Percentiles rank a stretch among this genome's conserved stretches.
Evolutionary conservation across 1,140 invertebrate species (phyloP).

Genomic region (Belonocnema kinseyi): DNA sequence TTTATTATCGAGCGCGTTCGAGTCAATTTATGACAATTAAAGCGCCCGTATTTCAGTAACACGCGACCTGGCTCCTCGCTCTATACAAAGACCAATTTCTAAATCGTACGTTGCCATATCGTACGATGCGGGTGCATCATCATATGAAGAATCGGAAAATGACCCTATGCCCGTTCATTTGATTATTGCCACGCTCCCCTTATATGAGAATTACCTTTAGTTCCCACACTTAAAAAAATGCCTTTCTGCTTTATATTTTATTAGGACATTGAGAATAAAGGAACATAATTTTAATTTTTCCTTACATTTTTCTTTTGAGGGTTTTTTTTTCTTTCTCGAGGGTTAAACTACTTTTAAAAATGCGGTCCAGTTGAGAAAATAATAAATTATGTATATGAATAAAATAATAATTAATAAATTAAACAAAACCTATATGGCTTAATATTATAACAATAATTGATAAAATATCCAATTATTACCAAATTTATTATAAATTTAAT

Average conservation of each 20-base stretch:
- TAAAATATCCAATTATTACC: too few relatives aligned
- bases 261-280: neutral
- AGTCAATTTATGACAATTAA: slow-evolving; percentile 31
- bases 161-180: slow-evolving; percentile 1
- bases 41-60: slow-evolving; percentile 23
- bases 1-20: slow-evolving; percentile 26
- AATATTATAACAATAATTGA: too few relatives aligned
- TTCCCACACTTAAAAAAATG: slow-evolving; percentile 3
- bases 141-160: neutral
- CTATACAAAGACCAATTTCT: slow-evolving; percentile 22
- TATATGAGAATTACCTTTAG: slow-evolving; percentile 1
- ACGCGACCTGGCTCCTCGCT: slow-evolving; percentile 3
- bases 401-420: too few relatives aligned
- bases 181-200: too few relatives aligned
- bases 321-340: too few relatives aligned
- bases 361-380: too few relatives aligned
- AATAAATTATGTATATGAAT: too few relatives aligned
- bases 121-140: slow-evolving; percentile 7
- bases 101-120: slow-evolving; percentile 8
- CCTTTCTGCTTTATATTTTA: neutral
- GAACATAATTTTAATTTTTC: neutral
- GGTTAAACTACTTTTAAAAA: too few relatives aligned
- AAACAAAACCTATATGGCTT: too few relatives aligned
- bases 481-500: too few relatives aligned
- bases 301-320: neutral